Evolutionary conservation across 2,113 vertebrate species (phyloP).

Genomic region (Caranx ignobilis): DNA sequence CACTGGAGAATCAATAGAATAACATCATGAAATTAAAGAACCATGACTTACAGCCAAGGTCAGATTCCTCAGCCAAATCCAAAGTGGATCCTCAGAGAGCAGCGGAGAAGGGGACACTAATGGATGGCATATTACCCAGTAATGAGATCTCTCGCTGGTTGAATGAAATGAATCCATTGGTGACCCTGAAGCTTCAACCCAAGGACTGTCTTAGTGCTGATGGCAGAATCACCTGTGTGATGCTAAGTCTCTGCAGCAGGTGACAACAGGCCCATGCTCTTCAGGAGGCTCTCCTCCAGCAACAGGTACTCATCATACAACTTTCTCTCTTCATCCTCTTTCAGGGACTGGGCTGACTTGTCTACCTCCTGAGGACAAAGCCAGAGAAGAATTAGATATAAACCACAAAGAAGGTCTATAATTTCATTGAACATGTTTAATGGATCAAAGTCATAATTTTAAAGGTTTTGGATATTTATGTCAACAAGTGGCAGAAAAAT

Average conservation of each 20-base stretch:
- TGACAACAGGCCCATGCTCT: constrained; percentile 63
- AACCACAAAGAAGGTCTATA: neutral
- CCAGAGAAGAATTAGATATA: neutral
- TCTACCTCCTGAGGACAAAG: constrained; percentile 63
- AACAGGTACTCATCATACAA: constrained; percentile 70
- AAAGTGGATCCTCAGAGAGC: constrained; percentile 32
- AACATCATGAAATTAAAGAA: constrained; percentile 52
- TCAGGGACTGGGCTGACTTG: constrained; percentile 56
- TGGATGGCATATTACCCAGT: constrained; percentile 58
- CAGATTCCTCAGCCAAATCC: constrained; percentile 25
- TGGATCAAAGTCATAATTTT: too few relatives aligned
- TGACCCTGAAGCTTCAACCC: constrained; percentile 29
- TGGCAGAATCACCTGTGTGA: neutral
- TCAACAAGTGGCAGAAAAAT: neutral
- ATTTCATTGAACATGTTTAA: too few relatives aligned
- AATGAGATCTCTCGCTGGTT: constrained; percentile 51
- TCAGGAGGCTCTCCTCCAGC: constrained; percentile 78
- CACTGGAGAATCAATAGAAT: neutral
- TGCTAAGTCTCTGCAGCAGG: constrained; percentile 31
- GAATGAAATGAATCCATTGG: constrained; percentile 25
- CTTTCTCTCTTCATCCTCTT: constrained; percentile 72
- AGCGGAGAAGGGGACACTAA: constrained; percentile 29
- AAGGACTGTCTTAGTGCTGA: constrained; percentile 3
- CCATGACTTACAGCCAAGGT: constrained; percentile 52
- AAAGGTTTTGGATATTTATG: too few relatives aligned